These are phyloP conservation scores for Cynodonichthys magdalenae DNA, from an alignment of 2,797 vertebrate genomes.

Conservation along the genomic window DNA sequence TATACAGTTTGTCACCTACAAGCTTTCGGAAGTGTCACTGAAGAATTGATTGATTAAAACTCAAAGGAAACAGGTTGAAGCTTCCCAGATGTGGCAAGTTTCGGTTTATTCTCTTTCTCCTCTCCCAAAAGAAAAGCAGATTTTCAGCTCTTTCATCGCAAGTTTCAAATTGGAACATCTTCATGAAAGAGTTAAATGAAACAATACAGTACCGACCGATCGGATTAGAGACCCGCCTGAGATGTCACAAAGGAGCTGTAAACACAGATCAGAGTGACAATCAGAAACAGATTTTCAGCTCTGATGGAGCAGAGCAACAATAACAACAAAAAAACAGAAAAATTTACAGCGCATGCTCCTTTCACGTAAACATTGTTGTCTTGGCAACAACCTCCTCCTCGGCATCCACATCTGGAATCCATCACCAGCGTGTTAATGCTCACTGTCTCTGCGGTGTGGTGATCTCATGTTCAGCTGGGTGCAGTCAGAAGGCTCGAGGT, in stretches of 20 bases:
- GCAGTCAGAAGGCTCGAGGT: background rate
- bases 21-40: too few species aligned
- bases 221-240: background rate
- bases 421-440: constrained; percentile 12
- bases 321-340: background rate
- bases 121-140: too few species aligned
- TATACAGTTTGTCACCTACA: too few species aligned
- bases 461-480: constrained; percentile 48
- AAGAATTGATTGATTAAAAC: too few species aligned
- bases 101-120: too few species aligned
- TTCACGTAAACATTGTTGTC: constrained; percentile 1
- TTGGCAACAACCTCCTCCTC: constrained; percentile 9
- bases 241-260: background rate
- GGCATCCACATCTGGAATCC: constrained; percentile 43
- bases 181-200: too few species aligned
- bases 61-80: too few species aligned
- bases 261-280: background rate
- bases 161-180: too few species aligned
- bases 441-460: constrained; percentile 8
- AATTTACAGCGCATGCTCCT: background rate
- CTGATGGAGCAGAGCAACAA: background rate
- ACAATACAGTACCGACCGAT: background rate
- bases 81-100: too few species aligned
- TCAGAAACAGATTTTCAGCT: constrained; percentile 4
- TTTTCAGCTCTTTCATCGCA: too few species aligned